Percentiles rank a stretch among this genome's conserved stretches.
Conservation (phyloP, 2,888 invertebrate species). For the Nasonia oneida region DNA sequence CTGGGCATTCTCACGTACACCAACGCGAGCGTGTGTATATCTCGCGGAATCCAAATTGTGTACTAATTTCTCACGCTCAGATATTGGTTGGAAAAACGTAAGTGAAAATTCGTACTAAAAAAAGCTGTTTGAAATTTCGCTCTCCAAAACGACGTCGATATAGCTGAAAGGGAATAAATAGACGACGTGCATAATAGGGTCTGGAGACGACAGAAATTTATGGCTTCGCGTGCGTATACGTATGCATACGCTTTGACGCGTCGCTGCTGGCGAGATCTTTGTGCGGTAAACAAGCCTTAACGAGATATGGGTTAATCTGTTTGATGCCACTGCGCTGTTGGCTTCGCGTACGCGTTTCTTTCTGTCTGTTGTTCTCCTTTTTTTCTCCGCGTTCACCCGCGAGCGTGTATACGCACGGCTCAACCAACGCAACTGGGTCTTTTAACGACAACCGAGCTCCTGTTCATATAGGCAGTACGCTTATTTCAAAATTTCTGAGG, state of each 20-base stretch:
- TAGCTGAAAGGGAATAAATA: not conserved
- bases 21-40: not conserved
- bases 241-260: slow-evolving; percentile 3
- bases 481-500: not conserved
- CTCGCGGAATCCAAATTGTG: not conserved
- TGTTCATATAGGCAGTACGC: not conserved
- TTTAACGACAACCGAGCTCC: not conserved
- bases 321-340: slow-evolving; percentile 31
- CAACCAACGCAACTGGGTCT: not conserved
- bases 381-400: not conserved
- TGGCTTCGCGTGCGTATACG: slow-evolving; percentile 36
- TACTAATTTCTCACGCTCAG: not conserved
- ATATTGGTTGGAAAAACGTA: not conserved
- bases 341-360: not conserved
- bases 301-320: slow-evolving; percentile 71
- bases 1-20: not conserved
- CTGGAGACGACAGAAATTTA: slow-evolving; percentile 27
- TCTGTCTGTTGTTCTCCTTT: not conserved
- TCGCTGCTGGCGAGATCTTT: not conserved
- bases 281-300: slow-evolving; percentile 66
- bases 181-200: not conserved
- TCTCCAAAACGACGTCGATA: not conserved
- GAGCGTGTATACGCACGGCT: not conserved
- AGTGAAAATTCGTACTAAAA: not conserved
- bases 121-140: not conserved